phyloP scores from a whole-genome alignment of 2,888 invertebrate species.

The Formica aserva region DNA sequence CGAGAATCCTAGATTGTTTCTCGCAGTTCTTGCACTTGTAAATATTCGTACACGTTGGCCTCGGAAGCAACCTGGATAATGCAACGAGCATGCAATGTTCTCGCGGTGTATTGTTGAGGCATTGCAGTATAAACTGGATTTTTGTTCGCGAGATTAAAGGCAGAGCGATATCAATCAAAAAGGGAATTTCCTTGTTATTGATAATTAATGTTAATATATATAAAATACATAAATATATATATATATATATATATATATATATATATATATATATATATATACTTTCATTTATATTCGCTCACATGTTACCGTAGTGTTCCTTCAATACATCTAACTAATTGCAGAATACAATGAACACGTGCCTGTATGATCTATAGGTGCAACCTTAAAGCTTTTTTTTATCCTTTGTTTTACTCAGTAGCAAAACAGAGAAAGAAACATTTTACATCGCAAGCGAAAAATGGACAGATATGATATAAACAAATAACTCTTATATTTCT shows the following conservation, averaged over 20 bases:
- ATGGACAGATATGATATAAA: not conserved
- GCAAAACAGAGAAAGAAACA: not conserved
- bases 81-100: conserved; percentile 16
- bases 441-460: conserved; percentile 8
- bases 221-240: not conserved
- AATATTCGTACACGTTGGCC: not conserved
- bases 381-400: not conserved
- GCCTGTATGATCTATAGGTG: not conserved
- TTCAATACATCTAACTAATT: conserved; percentile 5
- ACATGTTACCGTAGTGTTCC: not conserved
- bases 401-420: not conserved
- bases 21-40: conserved; percentile 15
- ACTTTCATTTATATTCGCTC: not conserved
- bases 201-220: not conserved
- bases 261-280: not conserved
- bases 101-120: not conserved
- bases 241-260: not conserved
- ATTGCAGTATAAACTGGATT: not conserved
- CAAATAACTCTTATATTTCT: conserved; percentile 1
- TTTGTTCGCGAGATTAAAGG: not conserved
- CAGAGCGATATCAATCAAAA: not conserved
- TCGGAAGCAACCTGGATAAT: conserved; percentile 1
- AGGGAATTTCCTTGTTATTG: not conserved
- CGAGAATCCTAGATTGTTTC: not conserved
- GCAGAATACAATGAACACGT: not conserved